Percentiles rank a stretch among this genome's conserved stretches.
Conservation (phyloP, 2,797 vertebrate genomes). For the Myioborus miniatus region DNA sequence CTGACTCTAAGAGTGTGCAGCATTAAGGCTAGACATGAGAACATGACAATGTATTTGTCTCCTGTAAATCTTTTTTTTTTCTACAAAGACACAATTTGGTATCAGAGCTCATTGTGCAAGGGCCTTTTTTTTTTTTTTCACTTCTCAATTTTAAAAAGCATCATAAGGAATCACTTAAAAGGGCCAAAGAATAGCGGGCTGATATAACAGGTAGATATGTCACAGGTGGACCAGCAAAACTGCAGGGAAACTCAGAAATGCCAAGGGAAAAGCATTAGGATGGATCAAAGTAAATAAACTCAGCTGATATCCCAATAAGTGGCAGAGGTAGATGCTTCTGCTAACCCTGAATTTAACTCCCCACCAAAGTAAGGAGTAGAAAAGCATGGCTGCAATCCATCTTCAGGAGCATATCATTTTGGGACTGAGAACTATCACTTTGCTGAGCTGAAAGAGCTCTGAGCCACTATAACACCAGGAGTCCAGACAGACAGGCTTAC, state of each 20-base stretch:
- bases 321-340: neutral
- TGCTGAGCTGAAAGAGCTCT: neutral
- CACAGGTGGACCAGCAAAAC: neutral
- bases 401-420: neutral
- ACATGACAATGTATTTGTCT: neutral
- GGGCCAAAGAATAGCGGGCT: neutral
- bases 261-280: neutral
- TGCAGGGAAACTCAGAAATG: neutral
- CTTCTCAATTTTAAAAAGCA: neutral
- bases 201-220: neutral
- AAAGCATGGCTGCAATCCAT: accelerated
- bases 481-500: neutral
- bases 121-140: neutral
- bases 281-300: neutral
- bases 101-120: accelerated
- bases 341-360: neutral
- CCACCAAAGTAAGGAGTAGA: neutral
- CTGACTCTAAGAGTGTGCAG: neutral
- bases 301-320: neutral
- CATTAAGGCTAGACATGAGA: neutral
- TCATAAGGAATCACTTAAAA: neutral
- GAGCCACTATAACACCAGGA: neutral
- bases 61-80: neutral
- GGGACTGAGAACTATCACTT: neutral
- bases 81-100: neutral